phyloP scores from a whole-genome alignment of 2,797 vertebrate genomes.

The Fundulus diaphanus region DNA sequence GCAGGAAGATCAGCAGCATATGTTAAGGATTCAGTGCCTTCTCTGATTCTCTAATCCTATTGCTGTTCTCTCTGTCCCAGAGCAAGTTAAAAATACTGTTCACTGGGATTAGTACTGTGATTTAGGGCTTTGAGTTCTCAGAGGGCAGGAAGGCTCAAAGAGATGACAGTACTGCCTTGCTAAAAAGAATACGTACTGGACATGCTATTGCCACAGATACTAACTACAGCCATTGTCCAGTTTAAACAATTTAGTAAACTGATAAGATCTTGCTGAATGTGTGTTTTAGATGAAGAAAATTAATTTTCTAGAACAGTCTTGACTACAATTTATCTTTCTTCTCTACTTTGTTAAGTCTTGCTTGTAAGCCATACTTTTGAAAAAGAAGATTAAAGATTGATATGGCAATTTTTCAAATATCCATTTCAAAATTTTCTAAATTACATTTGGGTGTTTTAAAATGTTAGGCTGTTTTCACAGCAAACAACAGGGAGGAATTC shows the following conservation, averaged over 20 bases:
- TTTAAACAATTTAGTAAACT: neutral
- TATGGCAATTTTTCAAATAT: no score
- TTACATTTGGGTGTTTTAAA: no score
- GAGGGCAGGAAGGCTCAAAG: conserved; percentile 52
- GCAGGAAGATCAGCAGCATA: conserved; percentile 74
- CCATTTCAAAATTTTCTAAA: no score
- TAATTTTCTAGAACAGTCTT: neutral
- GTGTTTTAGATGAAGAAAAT: neutral
- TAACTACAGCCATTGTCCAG: neutral
- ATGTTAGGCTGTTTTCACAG: no score
- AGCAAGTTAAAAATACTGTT: conserved; percentile 86
- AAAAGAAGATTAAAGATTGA: no score
- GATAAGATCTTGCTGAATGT: neutral
- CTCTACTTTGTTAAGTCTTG: no score
- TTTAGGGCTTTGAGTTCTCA: conserved; percentile 80
- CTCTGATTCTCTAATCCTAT: conserved; percentile 83
- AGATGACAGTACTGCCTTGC: conserved; percentile 54
- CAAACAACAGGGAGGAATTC: no score
- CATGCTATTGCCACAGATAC: neutral
- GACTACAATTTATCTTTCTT: no score
- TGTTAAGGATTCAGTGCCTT: conserved; percentile 74
- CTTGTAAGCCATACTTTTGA: no score
- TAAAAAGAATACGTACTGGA: conserved; percentile 36
- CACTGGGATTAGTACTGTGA: conserved; percentile 80
- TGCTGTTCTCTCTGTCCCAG: conserved; percentile 81